Conservation (phyloP, 2,797 vertebrate genomes). For the Thaleichthys pacificus region DNA sequence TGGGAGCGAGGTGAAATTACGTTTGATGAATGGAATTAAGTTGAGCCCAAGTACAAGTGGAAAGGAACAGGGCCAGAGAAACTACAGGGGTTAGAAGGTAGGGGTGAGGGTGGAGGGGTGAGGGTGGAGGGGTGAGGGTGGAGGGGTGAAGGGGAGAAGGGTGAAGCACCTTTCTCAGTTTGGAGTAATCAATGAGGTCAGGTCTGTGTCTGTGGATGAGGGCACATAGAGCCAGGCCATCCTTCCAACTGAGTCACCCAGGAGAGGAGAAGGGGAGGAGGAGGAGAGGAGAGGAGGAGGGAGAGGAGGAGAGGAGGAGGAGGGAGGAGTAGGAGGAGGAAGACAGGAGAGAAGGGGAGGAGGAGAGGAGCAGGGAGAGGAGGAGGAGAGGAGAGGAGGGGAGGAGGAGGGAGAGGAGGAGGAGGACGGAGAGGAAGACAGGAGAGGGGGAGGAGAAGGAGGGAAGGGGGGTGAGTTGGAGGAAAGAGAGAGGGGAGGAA, state of each 20-base stretch:
- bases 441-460: not conserved
- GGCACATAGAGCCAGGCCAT: conserved; percentile 90
- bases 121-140: not conserved
- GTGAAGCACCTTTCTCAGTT: conserved; percentile 84
- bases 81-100: not conserved
- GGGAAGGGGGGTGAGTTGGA: not conserved
- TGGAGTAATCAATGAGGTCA: conserved; percentile 86
- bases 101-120: not conserved
- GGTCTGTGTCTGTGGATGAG: conserved; percentile 93
- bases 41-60: not conserved
- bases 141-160: not conserved
- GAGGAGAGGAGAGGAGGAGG: not conserved
- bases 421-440: not conserved
- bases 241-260: conserved; percentile 81
- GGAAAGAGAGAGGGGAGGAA: not conserved
- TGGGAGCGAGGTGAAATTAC: too few relatives aligned
- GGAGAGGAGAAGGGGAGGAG: not conserved
- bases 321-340: not conserved
- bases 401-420: not conserved
- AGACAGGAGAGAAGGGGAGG: too few relatives aligned
- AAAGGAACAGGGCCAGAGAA: not conserved
- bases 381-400: not conserved
- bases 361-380: not conserved
- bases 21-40: too few relatives aligned
- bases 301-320: not conserved